Conservation (phyloP, 2,113 vertebrate species). For the Tylochromis polylepis region DNA sequence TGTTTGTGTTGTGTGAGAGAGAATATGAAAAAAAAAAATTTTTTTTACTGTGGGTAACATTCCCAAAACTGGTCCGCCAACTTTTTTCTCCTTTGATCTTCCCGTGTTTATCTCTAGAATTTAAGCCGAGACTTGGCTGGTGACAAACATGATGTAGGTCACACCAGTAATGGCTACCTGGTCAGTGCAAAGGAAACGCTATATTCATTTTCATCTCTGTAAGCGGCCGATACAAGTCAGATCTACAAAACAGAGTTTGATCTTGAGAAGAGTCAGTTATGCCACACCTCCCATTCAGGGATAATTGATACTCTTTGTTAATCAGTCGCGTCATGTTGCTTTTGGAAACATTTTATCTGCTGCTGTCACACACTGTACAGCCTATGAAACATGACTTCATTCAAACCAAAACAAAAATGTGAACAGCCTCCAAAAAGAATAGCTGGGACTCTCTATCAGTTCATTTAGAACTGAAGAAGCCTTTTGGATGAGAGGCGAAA, state of each 20-base stretch:
- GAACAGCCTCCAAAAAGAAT: neutral
- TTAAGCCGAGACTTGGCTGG: neutral
- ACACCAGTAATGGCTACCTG: neutral
- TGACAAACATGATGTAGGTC: neutral
- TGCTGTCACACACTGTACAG: accelerated
- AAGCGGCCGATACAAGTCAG: neutral
- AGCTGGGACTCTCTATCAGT: accelerated
- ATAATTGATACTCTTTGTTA: neutral
- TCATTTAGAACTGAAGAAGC: neutral
- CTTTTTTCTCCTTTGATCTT: neutral
- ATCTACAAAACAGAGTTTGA: neutral
- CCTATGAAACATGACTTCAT: neutral
- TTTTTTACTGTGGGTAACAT: neutral
- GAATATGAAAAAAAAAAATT: too few relatives aligned
- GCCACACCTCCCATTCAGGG: neutral
- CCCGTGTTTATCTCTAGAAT: neutral
- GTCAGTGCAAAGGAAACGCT: neutral
- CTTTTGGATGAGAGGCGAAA: neutral
- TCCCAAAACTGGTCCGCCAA: neutral
- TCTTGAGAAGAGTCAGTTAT: neutral
- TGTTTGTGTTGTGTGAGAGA: neutral
- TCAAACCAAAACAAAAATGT: neutral
- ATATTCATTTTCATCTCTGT: neutral
- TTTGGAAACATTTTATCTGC: neutral
- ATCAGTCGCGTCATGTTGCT: neutral